Percentiles rank a stretch among this genome's conserved stretches.
Conservation (phyloP, 1,140 invertebrate genomes). For the Brachystomella parvula region DNA sequence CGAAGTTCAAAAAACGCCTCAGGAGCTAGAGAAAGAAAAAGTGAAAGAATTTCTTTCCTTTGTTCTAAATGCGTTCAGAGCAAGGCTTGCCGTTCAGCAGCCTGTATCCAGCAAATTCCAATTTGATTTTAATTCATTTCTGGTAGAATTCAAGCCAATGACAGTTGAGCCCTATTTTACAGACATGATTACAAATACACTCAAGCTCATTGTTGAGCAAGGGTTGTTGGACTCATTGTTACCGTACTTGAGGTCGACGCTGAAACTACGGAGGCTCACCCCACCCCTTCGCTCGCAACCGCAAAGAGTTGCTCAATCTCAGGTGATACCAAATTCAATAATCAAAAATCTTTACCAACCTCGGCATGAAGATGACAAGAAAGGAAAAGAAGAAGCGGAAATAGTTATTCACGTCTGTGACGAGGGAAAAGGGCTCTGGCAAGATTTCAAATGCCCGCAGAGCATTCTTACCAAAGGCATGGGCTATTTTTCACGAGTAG, state of each 20-base stretch:
- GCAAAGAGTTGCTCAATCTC: slow-evolving; percentile 38
- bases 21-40: slow-evolving; percentile 16
- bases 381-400: slow-evolving; percentile 45
- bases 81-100: slow-evolving; percentile 26
- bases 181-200: slow-evolving; percentile 7
- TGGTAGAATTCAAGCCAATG: slow-evolving; percentile 18
- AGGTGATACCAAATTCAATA: slow-evolving; percentile 4
- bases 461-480: slow-evolving; percentile 78
- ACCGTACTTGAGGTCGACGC: slow-evolving; percentile 32
- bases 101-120: slow-evolving; percentile 13
- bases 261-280: slow-evolving; percentile 42
- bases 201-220: slow-evolving; percentile 35
- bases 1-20: too few relatives aligned
- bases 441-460: slow-evolving; percentile 79
- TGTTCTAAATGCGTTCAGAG: slow-evolving; percentile 30
- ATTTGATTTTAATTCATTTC: slow-evolving; percentile 30
- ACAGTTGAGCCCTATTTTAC: background rate
- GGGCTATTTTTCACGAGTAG: slow-evolving; percentile 88
- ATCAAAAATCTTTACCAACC: background rate
- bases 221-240: slow-evolving; percentile 40
- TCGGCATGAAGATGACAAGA: background rate
- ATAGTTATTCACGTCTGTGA: slow-evolving; percentile 81
- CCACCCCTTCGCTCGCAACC: slow-evolving; percentile 56
- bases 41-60: slow-evolving; percentile 35
- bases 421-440: slow-evolving; percentile 73